These are phyloP conservation scores for Etheostoma nigrum DNA, from an alignment of 2,797 vertebrate species.

Conservation along the genomic window DNA sequence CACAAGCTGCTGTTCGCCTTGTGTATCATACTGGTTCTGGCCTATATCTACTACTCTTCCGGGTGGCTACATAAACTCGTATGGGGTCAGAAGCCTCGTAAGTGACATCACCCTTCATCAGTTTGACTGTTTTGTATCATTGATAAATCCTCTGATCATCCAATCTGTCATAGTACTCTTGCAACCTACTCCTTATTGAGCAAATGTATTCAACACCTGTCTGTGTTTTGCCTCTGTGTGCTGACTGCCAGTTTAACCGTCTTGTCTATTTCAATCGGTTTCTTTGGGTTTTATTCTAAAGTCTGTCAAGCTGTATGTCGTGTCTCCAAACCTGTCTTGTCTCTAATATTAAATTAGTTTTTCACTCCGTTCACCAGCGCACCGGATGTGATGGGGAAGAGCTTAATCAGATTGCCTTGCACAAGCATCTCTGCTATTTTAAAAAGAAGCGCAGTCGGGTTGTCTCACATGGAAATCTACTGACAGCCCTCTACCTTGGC, in stretches of 20 bases:
- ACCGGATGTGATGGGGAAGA: conserved; percentile 12
- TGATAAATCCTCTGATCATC: conserved; percentile 34
- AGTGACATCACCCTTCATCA: conserved; percentile 84
- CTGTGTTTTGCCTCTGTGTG: conserved; percentile 46
- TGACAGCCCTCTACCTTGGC: neutral
- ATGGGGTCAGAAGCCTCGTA: conserved; percentile 95
- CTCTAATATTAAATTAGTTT: conserved; percentile 23
- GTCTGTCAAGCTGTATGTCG: conserved; percentile 32
- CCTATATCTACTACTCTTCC: conserved; percentile 96
- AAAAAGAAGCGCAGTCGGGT: conserved; percentile 3
- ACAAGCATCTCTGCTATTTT: neutral
- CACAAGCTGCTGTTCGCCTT: conserved; percentile 96
- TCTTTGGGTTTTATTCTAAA: conserved; percentile 2
- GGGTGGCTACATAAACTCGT: conserved; percentile 93
- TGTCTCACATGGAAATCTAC: conserved; percentile 12
- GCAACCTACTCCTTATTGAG: conserved; percentile 4
- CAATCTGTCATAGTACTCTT: conserved; percentile 22
- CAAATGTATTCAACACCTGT: conserved; percentile 19
- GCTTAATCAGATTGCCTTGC: conserved; percentile 40
- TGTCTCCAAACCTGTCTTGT: conserved; percentile 7
- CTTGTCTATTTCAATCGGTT: conserved; percentile 1
- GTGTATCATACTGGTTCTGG: conserved; percentile 95
- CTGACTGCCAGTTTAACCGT: conserved; percentile 23
- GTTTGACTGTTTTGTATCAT: conserved; percentile 15
- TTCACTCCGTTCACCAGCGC: conserved; percentile 23